A percentile compares a stretch with the other conserved stretches of the same genome.
Conservation (phyloP, 2,113 vertebrate genomes). For the Callorhinus ursinus region DNA sequence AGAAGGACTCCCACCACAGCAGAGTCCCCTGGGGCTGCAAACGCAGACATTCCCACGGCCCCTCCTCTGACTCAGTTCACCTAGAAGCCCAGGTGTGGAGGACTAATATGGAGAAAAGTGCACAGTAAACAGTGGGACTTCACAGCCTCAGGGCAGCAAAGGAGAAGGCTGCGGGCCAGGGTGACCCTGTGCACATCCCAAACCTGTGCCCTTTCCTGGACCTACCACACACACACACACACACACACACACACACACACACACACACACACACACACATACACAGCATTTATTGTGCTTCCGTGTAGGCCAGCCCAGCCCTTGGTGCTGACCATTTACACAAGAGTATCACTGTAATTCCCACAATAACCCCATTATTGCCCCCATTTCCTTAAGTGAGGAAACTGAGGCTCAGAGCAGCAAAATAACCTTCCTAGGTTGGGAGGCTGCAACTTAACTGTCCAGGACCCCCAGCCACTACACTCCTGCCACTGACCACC, state of each 20-base stretch:
- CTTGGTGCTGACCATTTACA: neutral
- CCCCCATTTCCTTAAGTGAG: neutral
- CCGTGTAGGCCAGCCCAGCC: neutral
- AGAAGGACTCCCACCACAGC: neutral
- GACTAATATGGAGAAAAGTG: neutral
- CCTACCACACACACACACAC: neutral
- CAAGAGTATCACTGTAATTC: neutral
- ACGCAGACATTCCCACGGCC: neutral
- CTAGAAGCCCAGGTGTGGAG: neutral
- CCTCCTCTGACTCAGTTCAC: neutral
- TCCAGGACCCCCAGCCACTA: neutral
- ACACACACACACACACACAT: neutral
- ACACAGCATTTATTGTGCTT: neutral
- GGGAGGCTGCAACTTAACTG: neutral
- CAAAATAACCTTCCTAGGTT: neutral
- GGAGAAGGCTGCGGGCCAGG: neutral
- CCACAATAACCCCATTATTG: neutral
- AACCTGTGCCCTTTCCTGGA: neutral
- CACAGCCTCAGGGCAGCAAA: neutral
- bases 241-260: neutral
- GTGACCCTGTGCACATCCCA: neutral
- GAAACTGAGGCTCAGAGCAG: neutral
- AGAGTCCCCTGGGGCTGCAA: neutral
- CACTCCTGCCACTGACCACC: neutral
- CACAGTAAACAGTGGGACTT: too few species aligned